Evolutionary conservation across 2,888 invertebrate genomes (phyloP).

Genomic region (Synanthedon formicaeformis): DNA sequence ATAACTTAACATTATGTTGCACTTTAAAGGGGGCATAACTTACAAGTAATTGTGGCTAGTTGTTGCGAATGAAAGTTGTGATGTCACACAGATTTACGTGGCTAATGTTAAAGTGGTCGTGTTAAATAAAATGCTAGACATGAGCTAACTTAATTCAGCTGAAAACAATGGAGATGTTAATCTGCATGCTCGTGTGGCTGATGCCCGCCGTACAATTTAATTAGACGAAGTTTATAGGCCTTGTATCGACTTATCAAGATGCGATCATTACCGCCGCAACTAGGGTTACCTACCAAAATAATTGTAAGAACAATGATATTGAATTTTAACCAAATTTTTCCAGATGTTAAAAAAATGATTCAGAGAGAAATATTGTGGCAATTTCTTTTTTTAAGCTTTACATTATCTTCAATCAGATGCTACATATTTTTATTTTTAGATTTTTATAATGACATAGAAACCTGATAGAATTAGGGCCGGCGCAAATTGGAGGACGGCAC

Average conservation of each 20-base stretch:
- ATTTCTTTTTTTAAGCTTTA: no score
- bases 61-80: conserved; percentile 2
- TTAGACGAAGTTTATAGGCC: conserved; percentile 59
- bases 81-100: conserved; percentile 4
- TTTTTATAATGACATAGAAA: no score
- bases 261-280: conserved; percentile 26
- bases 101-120: conserved; percentile 10
- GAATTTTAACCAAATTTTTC: no score
- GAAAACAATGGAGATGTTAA: conserved; percentile 64
- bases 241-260: conserved; percentile 45
- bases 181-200: conserved; percentile 38
- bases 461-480: no score
- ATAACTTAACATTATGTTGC: not conserved
- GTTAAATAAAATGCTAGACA: conserved; percentile 42
- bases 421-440: no score
- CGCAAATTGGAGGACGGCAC: no score
- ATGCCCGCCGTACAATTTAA: conserved; percentile 59
- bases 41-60: not conserved
- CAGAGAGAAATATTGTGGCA: no score
- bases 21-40: conserved; percentile 2
- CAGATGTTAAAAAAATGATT: no score
- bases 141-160: conserved; percentile 50
- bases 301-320: no score
- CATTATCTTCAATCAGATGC: no score
- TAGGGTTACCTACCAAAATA: no score